Evolutionary conservation across 2,113 vertebrate species (phyloP), one percentile per base, ranked within the genome.

Genomic region (Larimichthys polyactis): DNA sequence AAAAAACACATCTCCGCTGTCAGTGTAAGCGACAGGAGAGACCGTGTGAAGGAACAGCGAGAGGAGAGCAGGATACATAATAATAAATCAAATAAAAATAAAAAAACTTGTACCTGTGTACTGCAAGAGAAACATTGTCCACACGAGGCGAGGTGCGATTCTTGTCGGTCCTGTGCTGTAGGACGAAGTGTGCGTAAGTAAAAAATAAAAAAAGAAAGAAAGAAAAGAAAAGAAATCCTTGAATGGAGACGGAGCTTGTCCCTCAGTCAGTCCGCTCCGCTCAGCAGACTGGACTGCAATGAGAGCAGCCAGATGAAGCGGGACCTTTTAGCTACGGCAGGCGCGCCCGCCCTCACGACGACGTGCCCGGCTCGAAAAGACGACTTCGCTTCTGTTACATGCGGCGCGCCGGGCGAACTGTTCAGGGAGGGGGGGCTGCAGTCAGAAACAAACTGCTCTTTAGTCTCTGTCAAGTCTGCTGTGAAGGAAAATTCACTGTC

Each of bases 71-170:
- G 36, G 36, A 40, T 8, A 40, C 2, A 8, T 40, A 8, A 40
- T 40, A 8, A 40, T 9, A 40, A 40, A 40, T 8, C 1, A 36
- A 36, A 8, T 7, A 36, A 36, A 7, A 7, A 36, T 27, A 63
- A 0, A 74, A 92, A 79, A 32, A 16, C 75, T 8, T 20, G 48
- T 94, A 96, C 95, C 95, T 95, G 95, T 94, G 93, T 96, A 96
- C 89, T 96, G 95, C 91, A 96, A 81, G 72, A 96, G 95, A 92
- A 96, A 96, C 95, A 96, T 96, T 83, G 93, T 96, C 93, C 93
- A 73, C 86, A 64, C 55, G 48, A 32, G 89, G 75, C 74, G 79
- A 91, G 68, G 16, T 60, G 81, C 72, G 84, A 16, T 32, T 79
- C 44, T 20, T 1, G 71, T 81, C 83, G 85, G 88, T 91, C 86